Evolutionary conservation across 2,113 vertebrate genomes (phyloP).

Genomic region (Oryzias woworae): DNA sequence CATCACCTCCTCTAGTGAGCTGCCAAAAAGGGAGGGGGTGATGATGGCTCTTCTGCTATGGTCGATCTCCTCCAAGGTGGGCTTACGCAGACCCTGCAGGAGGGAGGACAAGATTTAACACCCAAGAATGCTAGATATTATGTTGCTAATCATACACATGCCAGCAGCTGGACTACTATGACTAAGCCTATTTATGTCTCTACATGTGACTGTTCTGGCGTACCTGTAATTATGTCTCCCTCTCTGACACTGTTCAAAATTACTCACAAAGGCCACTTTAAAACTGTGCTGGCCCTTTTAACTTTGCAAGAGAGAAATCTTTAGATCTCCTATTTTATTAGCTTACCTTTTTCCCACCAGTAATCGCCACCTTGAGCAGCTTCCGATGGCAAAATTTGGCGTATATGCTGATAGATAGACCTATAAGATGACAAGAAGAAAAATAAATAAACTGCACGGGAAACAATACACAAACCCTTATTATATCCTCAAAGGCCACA

Average conservation of each 20-base stretch:
- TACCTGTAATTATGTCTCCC: conserved; percentile 55
- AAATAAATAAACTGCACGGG: background rate
- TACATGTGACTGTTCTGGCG: conserved; percentile 35
- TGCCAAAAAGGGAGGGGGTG: conserved; percentile 87
- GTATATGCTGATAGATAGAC: conserved; percentile 87
- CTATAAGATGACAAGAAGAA: conserved; percentile 59
- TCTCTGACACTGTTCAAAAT: conserved; percentile 20
- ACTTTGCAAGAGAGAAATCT: background rate
- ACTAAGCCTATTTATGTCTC: conserved; percentile 49
- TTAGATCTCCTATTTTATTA: background rate
- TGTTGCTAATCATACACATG: conserved; percentile 30
- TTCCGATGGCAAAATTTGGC: conserved; percentile 89
- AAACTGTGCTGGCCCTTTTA: conserved; percentile 2
- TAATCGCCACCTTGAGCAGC: conserved; percentile 86
- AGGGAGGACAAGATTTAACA: conserved; percentile 45
- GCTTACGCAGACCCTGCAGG: conserved; percentile 85
- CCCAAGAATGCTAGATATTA: conserved; percentile 4
- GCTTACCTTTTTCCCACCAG: conserved; percentile 89
- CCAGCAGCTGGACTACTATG: conserved; percentile 45
- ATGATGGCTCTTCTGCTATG: conserved; percentile 86
- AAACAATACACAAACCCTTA: conserved; percentile 3
- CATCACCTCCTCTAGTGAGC: conserved; percentile 90
- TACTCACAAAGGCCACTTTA: conserved; percentile 36
- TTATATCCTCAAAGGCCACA: conserved; percentile 1
- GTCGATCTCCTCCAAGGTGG: conserved; percentile 85